A percentile compares a stretch with the other conserved stretches of the same genome.
These are phyloP conservation scores for Oikopleura vanhoeffeni DNA, from an alignment of 23 tunicate genomes.

Conservation along the genomic window DNA sequence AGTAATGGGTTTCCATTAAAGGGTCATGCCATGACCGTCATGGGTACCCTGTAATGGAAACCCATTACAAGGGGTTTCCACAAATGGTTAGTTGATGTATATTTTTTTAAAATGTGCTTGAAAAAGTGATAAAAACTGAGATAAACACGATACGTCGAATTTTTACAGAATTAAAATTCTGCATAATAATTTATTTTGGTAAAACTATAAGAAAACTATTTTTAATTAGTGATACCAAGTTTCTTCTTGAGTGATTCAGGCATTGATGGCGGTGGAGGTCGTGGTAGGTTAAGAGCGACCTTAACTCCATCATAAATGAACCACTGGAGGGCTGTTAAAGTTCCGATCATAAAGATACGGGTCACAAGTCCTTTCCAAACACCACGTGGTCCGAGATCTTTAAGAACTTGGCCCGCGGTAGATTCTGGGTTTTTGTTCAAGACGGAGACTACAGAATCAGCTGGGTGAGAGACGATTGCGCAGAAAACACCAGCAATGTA, in stretches of 20 bases:
- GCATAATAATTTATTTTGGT: no score
- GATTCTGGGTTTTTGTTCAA: slow-evolving; percentile 73
- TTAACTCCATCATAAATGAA: slow-evolving; percentile 98
- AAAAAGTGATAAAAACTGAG: no score
- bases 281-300: slow-evolving; percentile 82
- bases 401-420: slow-evolving; percentile 41
- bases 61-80: no score
- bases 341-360: slow-evolving; percentile 99
- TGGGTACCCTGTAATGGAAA: no score
- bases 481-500: slow-evolving; percentile 99
- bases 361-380: slow-evolving; percentile 94
- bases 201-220: no score
- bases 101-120: no score
- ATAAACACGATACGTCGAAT: no score
- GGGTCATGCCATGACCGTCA: no score
- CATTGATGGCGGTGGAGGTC: slow-evolving; percentile 99
- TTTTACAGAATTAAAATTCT: no score
- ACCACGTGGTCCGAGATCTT: slow-evolving; percentile 90
- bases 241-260: slow-evolving; percentile 72
- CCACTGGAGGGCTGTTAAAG: slow-evolving; percentile 99
- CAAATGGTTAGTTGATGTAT: no score
- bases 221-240: slow-evolving; percentile 23
- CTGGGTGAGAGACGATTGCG: slow-evolving; percentile 98
- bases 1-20: no score
- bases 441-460: slow-evolving; percentile 87